Percentiles rank a stretch among this genome's conserved stretches.
Evolutionary conservation across 1,140 invertebrate genomes (phyloP).

Genomic region (Belonocnema kinseyi): DNA sequence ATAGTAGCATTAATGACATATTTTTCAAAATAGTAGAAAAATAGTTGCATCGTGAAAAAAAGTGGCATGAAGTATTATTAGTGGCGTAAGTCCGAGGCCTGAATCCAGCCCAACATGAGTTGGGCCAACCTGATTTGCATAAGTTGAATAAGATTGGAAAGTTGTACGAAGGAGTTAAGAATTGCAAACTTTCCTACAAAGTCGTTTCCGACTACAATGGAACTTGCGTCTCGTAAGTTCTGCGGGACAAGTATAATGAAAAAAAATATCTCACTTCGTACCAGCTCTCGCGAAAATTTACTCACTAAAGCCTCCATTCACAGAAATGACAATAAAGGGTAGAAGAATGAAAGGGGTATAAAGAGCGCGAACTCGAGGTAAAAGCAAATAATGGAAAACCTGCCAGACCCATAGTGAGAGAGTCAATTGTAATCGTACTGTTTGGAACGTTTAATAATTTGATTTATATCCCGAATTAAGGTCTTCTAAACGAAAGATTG

Average conservation of each 20-base stretch:
- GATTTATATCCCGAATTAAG: conserved; percentile 1
- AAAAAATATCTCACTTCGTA: conserved; percentile 26
- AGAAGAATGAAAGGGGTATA: conserved; percentile 29
- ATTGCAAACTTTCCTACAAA: conserved; percentile 20
- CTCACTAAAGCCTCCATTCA: conserved; percentile 30
- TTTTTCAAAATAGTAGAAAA: too few relatives aligned
- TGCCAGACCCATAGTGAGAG: conserved; percentile 31
- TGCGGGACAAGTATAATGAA: conserved; percentile 25
- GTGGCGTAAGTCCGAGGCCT: too few relatives aligned
- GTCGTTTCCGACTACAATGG: conserved; percentile 21
- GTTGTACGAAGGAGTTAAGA: conserved; percentile 26
- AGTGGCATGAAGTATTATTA: too few relatives aligned
- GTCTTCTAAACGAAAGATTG: not conserved
- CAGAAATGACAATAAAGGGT: conserved; percentile 13
- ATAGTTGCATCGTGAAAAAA: too few relatives aligned
- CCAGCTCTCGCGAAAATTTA: conserved; percentile 29
- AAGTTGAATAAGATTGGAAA: conserved; percentile 12
- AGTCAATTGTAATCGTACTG: conserved; percentile 23
- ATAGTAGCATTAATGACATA: too few relatives aligned
- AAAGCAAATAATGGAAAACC: conserved; percentile 31
- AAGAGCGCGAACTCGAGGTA: conserved; percentile 29
- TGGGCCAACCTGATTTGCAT: too few relatives aligned
- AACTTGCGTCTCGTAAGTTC: conserved; percentile 29
- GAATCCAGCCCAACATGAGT: too few relatives aligned
- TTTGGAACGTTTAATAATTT: conserved; percentile 29